A percentile compares a stretch with the other conserved stretches of the same genome.
These are phyloP conservation scores for Melanotaenia duboulayi DNA, from an alignment of 2,113 vertebrate genomes.

Conservation along the genomic window DNA sequence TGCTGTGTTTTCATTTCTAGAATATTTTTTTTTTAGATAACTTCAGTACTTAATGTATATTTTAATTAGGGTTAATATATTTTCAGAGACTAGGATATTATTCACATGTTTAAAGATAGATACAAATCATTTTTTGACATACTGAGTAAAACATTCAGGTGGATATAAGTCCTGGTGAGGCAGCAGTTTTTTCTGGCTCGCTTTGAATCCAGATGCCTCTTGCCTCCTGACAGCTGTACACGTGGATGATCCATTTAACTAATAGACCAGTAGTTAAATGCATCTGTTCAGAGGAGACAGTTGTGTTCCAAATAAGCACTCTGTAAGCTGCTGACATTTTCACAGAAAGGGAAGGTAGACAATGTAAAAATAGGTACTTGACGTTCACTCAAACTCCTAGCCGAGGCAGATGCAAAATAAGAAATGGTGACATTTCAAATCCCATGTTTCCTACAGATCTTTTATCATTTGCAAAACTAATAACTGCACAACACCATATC, in stretches of 20 bases:
- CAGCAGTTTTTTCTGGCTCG: conserved; percentile 60
- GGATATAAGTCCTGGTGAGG: conserved; percentile 49
- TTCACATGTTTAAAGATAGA: not conserved
- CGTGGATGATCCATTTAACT: conserved; percentile 80
- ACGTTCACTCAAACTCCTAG: conserved; percentile 61
- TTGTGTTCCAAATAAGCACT: conserved; percentile 65
- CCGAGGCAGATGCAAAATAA: conserved; percentile 59
- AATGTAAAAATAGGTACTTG: conserved; percentile 72
- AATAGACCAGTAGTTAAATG: conserved; percentile 80
- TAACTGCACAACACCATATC: not conserved
- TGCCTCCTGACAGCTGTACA: conserved; percentile 77
- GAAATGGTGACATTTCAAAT: conserved; percentile 77
- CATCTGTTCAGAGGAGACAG: conserved; percentile 74
- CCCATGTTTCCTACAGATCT: conserved; percentile 43
- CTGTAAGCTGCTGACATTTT: conserved; percentile 77
- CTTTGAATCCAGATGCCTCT: conserved; percentile 72
- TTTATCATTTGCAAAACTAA: conserved; percentile 36
- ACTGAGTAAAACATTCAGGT: conserved; percentile 33
- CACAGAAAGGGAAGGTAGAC: conserved; percentile 64
- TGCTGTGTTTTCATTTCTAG: not conserved
- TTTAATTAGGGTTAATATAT: not conserved
- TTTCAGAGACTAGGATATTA: not conserved
- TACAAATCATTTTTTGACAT: conserved; percentile 20
- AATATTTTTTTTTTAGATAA: not conserved
- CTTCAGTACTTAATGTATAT: fast-evolving